These are phyloP conservation scores for Tolypeutes matacus DNA, from an alignment of 2,797 vertebrate genomes.

Conservation along the genomic window DNA sequence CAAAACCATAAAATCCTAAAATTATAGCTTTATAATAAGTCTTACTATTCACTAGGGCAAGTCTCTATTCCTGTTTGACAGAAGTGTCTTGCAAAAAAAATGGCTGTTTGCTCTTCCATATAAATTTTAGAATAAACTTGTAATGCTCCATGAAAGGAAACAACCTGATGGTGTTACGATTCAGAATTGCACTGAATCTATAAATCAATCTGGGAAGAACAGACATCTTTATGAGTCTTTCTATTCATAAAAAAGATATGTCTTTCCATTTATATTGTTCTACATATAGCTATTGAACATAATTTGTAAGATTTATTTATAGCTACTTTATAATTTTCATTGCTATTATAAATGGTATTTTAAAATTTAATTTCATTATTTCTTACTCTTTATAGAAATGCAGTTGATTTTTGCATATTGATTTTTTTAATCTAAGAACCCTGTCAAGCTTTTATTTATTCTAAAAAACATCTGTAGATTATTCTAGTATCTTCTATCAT, in stretches of 20 bases:
- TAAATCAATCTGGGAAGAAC: background rate
- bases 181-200: conserved; percentile 1
- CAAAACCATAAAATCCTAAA: background rate
- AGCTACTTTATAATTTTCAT: background rate
- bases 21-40: background rate
- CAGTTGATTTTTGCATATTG: background rate
- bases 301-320: background rate
- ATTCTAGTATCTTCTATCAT: background rate
- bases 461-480: background rate
- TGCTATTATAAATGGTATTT: background rate
- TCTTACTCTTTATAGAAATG: background rate
- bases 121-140: background rate
- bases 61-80: background rate
- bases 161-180: background rate
- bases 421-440: background rate
- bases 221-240: background rate
- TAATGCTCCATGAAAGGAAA: background rate
- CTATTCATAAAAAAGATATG: background rate
- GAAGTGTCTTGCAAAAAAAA: background rate
- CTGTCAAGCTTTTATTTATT: background rate
- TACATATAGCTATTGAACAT: background rate
- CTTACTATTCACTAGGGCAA: background rate
- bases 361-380: background rate
- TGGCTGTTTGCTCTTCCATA: background rate
- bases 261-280: conserved; percentile 23